Conservation (phyloP, 1,140 invertebrate species). For the Epicauta chinensis region DNA sequence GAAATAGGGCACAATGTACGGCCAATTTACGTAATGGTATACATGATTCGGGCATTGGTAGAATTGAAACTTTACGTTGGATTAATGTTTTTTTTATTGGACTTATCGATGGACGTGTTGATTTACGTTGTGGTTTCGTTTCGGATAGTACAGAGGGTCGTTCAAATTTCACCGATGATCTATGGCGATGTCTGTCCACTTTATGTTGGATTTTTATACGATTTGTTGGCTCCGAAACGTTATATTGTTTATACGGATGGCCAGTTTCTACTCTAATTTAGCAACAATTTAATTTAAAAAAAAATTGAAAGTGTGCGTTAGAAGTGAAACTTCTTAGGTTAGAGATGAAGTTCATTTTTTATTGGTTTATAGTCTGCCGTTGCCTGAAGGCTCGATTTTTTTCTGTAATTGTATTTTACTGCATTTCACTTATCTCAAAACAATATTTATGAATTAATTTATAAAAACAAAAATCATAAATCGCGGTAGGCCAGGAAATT, state of each 20-base stretch:
- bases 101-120: background rate
- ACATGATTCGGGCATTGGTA: background rate
- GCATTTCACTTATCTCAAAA: too few relatives aligned
- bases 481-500: too few relatives aligned
- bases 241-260: constrained; percentile 38
- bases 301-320: too few relatives aligned
- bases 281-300: constrained; percentile 41
- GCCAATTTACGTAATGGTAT: constrained; percentile 31
- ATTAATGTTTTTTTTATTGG: background rate
- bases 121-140: background rate
- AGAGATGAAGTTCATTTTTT: too few relatives aligned
- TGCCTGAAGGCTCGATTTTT: too few relatives aligned
- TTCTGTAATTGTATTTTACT: too few relatives aligned
- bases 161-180: background rate
- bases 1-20: constrained; percentile 35
- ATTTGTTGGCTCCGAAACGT: constrained; percentile 33
- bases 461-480: too few relatives aligned
- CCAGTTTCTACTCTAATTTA: constrained; percentile 26
- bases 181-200: background rate
- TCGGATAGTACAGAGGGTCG: too few relatives aligned
- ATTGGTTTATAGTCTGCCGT: constrained; percentile 63
- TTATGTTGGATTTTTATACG: constrained; percentile 39
- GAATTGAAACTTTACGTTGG: background rate
- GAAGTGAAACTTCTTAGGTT: too few relatives aligned
- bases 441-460: too few relatives aligned